Conservation (phyloP, 2,113 vertebrate species). For the Barbus barbus region DNA sequence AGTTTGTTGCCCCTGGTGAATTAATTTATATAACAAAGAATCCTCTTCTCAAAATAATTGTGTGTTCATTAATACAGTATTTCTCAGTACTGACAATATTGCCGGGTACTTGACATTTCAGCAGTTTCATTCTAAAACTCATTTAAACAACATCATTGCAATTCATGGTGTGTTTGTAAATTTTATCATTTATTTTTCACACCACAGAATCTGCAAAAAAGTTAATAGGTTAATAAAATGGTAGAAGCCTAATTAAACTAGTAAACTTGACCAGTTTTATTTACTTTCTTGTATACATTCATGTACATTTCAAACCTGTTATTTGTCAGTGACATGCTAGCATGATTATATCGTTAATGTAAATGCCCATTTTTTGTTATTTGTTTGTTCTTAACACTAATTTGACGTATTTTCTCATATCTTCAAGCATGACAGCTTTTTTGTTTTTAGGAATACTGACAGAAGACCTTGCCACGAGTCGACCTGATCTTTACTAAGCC, state of each 20-base stretch:
- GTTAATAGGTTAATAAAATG: not conserved
- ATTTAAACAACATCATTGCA: not conserved
- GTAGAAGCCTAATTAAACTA: too few relatives aligned
- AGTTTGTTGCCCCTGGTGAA: not conserved
- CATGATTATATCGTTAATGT: not conserved
- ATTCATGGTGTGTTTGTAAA: not conserved
- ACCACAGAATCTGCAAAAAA: not conserved
- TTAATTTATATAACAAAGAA: not conserved
- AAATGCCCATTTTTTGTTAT: not conserved
- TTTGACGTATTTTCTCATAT: not conserved
- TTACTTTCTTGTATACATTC: not conserved
- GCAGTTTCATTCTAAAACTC: not conserved
- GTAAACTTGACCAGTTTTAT: not conserved
- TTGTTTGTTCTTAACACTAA: not conserved
- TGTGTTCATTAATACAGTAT: not conserved
- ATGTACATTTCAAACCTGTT: not conserved
- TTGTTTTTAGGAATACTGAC: slow-evolving; percentile 29
- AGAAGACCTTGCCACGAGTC: not conserved
- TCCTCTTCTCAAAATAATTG: not conserved
- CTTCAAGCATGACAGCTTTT: not conserved
- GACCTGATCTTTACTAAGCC: slow-evolving; percentile 16
- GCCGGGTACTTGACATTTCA: too few relatives aligned
- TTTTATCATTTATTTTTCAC: not conserved
- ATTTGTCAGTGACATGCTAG: not conserved
- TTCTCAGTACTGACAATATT: not conserved